A percentile compares a stretch with the other conserved stretches of the same genome.
These are phyloP conservation scores for Teleogryllus oceanicus DNA, from an alignment of 2,888 invertebrate genomes.

Conservation along the genomic window DNA sequence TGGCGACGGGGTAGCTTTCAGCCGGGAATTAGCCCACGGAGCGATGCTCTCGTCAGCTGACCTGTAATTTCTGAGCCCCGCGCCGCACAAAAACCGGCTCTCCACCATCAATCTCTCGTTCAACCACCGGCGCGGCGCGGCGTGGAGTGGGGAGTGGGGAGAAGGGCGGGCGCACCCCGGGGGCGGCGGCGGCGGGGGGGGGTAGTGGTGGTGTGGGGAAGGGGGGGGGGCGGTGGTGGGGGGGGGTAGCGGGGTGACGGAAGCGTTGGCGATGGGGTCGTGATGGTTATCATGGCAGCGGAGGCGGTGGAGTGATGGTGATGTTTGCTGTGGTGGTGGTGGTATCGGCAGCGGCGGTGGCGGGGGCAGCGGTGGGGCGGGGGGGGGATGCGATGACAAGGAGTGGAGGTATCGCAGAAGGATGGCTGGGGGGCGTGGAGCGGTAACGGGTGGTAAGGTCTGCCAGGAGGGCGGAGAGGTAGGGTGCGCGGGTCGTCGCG, in stretches of 20 bases:
- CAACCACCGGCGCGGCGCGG: not conserved
- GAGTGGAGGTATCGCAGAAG: too few species aligned
- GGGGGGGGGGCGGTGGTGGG: not conserved
- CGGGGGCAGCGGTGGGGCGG: not conserved
- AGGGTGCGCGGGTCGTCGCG: too few species aligned
- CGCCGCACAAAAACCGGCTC: constrained; percentile 1
- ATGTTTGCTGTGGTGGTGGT: not conserved
- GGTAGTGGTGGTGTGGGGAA: not conserved
- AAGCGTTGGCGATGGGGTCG: not conserved
- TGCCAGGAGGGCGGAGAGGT: too few species aligned
- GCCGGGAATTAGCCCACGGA: not conserved
- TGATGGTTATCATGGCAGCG: not conserved
- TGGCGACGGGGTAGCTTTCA: not conserved
- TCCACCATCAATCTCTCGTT: not conserved
- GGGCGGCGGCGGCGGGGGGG: not conserved
- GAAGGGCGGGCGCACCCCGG: not conserved
- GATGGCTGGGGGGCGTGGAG: too few species aligned
- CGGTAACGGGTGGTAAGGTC: too few species aligned
- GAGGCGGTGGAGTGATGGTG: not conserved
- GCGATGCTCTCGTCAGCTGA: not conserved
- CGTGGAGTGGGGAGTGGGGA: not conserved
- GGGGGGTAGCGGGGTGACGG: not conserved
- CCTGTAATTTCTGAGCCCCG: not conserved
- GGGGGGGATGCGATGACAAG: too few species aligned
- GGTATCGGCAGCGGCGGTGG: not conserved